Conservation (phyloP, 2,797 vertebrate species). For the Melanotaenia nigrans region DNA sequence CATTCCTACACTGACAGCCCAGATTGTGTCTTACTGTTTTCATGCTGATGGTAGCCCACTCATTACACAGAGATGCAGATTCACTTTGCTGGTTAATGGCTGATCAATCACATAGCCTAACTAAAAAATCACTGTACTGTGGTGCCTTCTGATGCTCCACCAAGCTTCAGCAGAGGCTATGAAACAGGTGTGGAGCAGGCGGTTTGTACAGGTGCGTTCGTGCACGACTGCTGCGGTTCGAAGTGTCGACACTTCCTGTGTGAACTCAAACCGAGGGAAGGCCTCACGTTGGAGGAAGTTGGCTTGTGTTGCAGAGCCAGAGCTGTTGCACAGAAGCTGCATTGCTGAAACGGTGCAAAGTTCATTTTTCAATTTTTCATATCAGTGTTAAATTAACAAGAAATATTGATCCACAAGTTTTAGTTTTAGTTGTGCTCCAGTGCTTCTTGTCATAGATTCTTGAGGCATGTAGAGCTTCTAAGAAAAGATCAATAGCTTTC, state of each 20-base stretch:
- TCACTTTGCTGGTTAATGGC: conserved; percentile 27
- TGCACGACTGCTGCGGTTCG: not conserved
- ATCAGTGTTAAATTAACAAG: too few relatives aligned
- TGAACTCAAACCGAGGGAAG: not conserved
- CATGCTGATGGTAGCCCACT: conserved; percentile 4
- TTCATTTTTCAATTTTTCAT: too few relatives aligned
- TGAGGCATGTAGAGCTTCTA: too few relatives aligned
- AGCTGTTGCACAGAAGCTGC: not conserved
- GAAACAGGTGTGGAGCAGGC: too few relatives aligned
- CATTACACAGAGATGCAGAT: not conserved
- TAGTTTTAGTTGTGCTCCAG: too few relatives aligned
- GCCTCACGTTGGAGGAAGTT: conserved; percentile 4
- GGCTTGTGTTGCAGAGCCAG: conserved; percentile 2
- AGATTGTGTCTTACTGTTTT: conserved; percentile 21
- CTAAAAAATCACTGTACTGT: not conserved
- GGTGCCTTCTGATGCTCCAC: not conserved
- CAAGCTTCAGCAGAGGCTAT: not conserved
- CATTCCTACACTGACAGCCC: conserved; percentile 23
- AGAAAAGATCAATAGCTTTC: too few relatives aligned
- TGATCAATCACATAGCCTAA: not conserved
- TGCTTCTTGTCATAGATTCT: too few relatives aligned
- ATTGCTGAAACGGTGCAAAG: too few relatives aligned
- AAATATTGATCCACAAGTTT: too few relatives aligned
- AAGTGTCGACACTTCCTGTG: conserved; percentile 35
- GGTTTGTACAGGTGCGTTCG: not conserved